Evolutionary conservation across 2,797 vertebrate genomes (phyloP).

Genomic region (Glossophaga mutica): DNA sequence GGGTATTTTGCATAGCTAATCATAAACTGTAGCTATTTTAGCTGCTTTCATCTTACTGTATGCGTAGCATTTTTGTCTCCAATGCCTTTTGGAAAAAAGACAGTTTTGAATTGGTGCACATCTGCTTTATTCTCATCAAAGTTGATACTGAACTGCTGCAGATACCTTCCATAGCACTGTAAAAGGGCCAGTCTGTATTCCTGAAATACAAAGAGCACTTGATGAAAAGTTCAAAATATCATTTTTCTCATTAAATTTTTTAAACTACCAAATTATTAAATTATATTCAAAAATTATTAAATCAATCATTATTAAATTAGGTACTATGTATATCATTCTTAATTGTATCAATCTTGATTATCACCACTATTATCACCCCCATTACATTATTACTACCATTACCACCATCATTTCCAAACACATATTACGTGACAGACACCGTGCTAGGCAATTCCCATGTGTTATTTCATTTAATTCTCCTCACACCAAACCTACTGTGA

Average conservation of each 20-base stretch:
- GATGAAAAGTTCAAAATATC: not conserved
- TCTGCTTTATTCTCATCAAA: slow-evolving; percentile 83
- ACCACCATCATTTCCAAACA: not conserved
- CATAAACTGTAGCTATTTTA: not conserved
- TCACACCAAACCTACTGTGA: not conserved
- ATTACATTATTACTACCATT: not conserved
- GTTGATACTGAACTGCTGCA: slow-evolving; percentile 83
- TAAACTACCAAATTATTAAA: not conserved
- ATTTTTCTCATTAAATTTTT: not conserved
- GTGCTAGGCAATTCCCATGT: not conserved
- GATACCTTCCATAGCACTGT: slow-evolving; percentile 90
- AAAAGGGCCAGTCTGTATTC: slow-evolving; percentile 90
- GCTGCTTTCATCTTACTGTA: slow-evolving; percentile 79
- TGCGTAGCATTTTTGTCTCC: slow-evolving; percentile 83
- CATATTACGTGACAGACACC: not conserved
- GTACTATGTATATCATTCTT: not conserved
- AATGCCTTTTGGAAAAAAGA: slow-evolving; percentile 90
- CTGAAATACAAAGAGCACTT: slow-evolving; percentile 78
- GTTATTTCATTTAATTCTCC: not conserved
- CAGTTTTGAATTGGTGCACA: slow-evolving; percentile 83
- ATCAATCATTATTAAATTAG: not conserved
- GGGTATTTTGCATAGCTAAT: not conserved
- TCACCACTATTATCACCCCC: not conserved
- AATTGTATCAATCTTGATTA: not conserved
- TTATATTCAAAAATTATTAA: not conserved